Evolutionary conservation across 2,797 vertebrate genomes (phyloP).

Genomic region (Anabas testudineus): DNA sequence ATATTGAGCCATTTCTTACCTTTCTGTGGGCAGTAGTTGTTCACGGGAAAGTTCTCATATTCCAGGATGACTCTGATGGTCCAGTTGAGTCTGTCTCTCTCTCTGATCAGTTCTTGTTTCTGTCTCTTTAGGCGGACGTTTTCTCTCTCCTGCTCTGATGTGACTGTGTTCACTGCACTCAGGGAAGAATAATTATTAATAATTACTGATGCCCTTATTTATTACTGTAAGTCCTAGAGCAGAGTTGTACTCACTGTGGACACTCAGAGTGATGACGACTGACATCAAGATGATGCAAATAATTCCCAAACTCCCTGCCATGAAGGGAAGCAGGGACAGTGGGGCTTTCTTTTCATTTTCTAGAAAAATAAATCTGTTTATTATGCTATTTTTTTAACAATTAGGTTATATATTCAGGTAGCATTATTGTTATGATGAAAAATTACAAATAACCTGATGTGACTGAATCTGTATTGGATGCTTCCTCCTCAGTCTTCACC

Average conservation of each 20-base stretch:
- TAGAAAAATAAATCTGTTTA: neutral
- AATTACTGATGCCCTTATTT: neutral
- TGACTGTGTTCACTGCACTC: slow-evolving; percentile 25
- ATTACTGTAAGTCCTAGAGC: neutral
- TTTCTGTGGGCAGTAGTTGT: slow-evolving; percentile 51
- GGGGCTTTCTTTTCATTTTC: slow-evolving; percentile 11
- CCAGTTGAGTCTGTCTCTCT: slow-evolving; percentile 66
- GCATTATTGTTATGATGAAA: fast-evolving
- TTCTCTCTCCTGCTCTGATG: slow-evolving; percentile 6
- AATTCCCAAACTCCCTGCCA: slow-evolving; percentile 51
- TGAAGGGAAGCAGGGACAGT: neutral
- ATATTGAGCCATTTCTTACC: slow-evolving; percentile 18
- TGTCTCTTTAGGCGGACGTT: slow-evolving; percentile 16
- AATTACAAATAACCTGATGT: slow-evolving; percentile 36
- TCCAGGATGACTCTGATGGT: slow-evolving; percentile 61
- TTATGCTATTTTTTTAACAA: neutral
- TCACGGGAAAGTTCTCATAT: slow-evolving; percentile 41
- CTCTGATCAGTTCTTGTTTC: slow-evolving; percentile 43
- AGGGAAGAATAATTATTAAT: neutral
- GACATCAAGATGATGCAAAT: slow-evolving; percentile 55
- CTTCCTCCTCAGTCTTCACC: slow-evolving; percentile 4
- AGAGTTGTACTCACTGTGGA: slow-evolving; percentile 62
- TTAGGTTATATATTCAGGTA: neutral
- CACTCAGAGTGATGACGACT: slow-evolving; percentile 37
- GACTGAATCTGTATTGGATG: neutral